Base-by-base conservation (phyloP, 2,113 vertebrate species). In the Phylloscopus trochiloides region DNA sequence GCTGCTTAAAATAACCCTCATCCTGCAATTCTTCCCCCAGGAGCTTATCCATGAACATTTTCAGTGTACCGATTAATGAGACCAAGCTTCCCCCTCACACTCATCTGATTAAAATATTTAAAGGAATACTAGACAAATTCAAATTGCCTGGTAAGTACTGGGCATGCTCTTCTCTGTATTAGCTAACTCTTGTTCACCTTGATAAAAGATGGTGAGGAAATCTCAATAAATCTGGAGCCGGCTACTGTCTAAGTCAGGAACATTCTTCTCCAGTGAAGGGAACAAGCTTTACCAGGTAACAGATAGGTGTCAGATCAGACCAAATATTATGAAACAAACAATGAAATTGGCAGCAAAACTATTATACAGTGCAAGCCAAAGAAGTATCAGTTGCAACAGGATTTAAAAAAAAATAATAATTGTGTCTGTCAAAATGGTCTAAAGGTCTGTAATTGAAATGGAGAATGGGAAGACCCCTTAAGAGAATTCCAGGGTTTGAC, bases 31-130 rank as follows among this genome's bases (percentile, higher is more conserved):
- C 84, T 88, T 94, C 78, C 83, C 84, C 91, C 75, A 61, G 90
- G 88, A 94, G 70, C 66, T 91, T 89, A 86, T 63, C 42, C 82
- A 63, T 52, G 82, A 90, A 88, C 55, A 48, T 72, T 96, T 95
- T 87, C 55, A 79, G 88, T 57, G 20, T 72, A 59, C 65, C 17
- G 2, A 67, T 74, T 94, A 96, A 94, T 82, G 79, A 94, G 71
- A 97, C 67, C 74, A 50, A 88, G 90, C 88, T 95, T 93, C 50
- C 59, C 76, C 24, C 31, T 80, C 24, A 10, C 83, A 88, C 50
- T 54, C 7, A 6, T 52, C 51, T 73, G 67, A 80, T 88, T 66
- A 74, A 90, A 95, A 96, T 86, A 92, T 80, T 96, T 96, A 96
- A 96, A 92, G 77, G 42, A 80, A 86, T 77, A 91, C 26, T 14